Evolutionary conservation across 2,797 vertebrate species (phyloP), one percentile per base, ranked within the genome.

Genomic region (Eremophila alpestris): DNA sequence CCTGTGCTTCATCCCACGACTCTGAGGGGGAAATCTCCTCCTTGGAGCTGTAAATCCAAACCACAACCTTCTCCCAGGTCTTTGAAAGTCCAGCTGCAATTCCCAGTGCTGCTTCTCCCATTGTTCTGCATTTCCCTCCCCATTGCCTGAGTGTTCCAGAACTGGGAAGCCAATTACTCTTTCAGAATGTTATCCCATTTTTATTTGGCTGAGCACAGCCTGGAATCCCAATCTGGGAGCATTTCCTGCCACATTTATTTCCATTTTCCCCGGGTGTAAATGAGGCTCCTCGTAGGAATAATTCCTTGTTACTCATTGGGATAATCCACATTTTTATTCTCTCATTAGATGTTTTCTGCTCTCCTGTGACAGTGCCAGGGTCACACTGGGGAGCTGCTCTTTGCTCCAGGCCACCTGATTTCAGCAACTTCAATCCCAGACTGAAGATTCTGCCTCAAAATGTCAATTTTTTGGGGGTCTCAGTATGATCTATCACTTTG

Each of bases 181-280:
- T 93, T 69, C 92, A 85, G 73, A 91, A 83, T 70, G 89, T 94
- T 90, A 95, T 75, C 56, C 65, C 41, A 17, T 81, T 12, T 60
- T 83, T 74, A 34, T 77, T 79, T 56, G 55, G 54, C 46, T 87
- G 71, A 54, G 17, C 17, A 48, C 38, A 43, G 85, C 51, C 56
- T 54, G 41, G 11, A 89, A 91, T 51, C 49, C 40, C 74, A 86
- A 30, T 41, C 60, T 80, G 89, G 22, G 62, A 56, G 46, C 10
- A 9, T 74, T 82, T 88, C 45, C 32, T 64, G 79, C 36, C 46
- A 21, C 79, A 11, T 81, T 94, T 49, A 83, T 87, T 95, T 76
- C 60, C 17, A 21, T 34, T 80, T 86, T 65, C 17, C 29, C 40
- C 11, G 7, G 64, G 79, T 45, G 68, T 77, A 77, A 80, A 63